Evolutionary conservation across 2,888 invertebrate genomes (phyloP).

Genomic region (Cetonia aurata): DNA sequence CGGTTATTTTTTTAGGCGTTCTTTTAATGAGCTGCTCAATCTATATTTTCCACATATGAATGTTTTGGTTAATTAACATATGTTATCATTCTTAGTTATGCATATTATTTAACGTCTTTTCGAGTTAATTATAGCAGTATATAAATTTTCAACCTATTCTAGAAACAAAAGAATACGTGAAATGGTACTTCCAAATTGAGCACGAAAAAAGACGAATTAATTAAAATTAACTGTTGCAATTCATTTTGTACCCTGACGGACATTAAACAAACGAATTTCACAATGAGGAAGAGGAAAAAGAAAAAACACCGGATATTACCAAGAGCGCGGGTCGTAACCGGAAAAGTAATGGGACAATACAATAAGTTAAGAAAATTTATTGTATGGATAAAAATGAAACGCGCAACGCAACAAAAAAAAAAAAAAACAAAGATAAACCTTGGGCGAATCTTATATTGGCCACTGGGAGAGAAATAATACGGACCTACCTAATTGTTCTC

Average conservation of each 20-base stretch:
- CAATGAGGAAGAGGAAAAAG: neutral
- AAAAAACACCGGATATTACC: neutral
- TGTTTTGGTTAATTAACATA: too few relatives aligned
- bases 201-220: too few relatives aligned
- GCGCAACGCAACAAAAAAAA: conserved; percentile 11
- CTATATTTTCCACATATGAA: too few relatives aligned
- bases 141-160: too few relatives aligned
- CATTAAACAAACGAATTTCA: conserved; percentile 20
- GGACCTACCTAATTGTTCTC: conserved; percentile 38
- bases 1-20: too few relatives aligned
- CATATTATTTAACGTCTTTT: too few relatives aligned
- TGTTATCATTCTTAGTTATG: too few relatives aligned
- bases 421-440: conserved; percentile 30
- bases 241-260: neutral
- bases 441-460: conserved; percentile 23
- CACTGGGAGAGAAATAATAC: conserved; percentile 25
- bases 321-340: conserved; percentile 12
- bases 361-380: conserved; percentile 33
- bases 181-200: too few relatives aligned
- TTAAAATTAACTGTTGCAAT: neutral
- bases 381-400: conserved; percentile 31
- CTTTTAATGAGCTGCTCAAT: too few relatives aligned
- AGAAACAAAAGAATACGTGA: too few relatives aligned
- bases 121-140: too few relatives aligned
- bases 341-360: conserved; percentile 25